Base-by-base conservation (phyloP, 2,888 invertebrate species). In the Chloroclystis v-ata region DNA sequence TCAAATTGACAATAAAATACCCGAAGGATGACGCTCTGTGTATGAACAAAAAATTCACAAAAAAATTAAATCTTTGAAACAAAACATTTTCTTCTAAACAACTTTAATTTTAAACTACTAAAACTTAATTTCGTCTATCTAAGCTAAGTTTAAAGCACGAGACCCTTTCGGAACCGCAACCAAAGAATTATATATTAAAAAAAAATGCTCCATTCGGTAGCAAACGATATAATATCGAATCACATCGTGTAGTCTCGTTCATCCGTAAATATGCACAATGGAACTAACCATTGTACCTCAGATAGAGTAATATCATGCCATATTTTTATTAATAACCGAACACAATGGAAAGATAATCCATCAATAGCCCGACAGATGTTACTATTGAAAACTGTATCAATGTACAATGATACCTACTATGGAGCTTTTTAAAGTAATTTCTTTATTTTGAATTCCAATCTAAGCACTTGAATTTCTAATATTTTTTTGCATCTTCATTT, bases 261-360 rank as follows among this genome's bases (percentile, higher is more conserved):
- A 80, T 74, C 81, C 84, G 77, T 82, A 71, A 80, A 78, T 63
- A 65, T 72, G 65, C 64, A 82, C 82, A 84, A 86, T 78, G 65
- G 79, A 67, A 65, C 60, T 59, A 59, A 63, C 76, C 71, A 78
- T 87, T 86, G 87, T 84, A 72, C 74, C 78, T 68, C 74, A 72
- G 79, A 79, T 80, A 37, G 26, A 76, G 74, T 69, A 78, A 78
- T 80, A 82, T 82, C 68, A 72, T 77, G 63, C 69, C 79, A 86
- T 85, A 86, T 87, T 86, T 85, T 87, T 87, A 86, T 86, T 86
- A 87, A 87, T 87, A 86, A 75, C 70, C 63, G 63, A 58, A 59
- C 75, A 86, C 86, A 87, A 87, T 75, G 67, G 81, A 72, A 72
- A 83, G 86, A 85, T 87, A 86, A 87, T 80, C 82, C 78, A 71